Evolutionary conservation across 2,797 vertebrate genomes (phyloP), one percentile per base, ranked within the genome.

Genomic region (Gymnothorax reevesii): DNA sequence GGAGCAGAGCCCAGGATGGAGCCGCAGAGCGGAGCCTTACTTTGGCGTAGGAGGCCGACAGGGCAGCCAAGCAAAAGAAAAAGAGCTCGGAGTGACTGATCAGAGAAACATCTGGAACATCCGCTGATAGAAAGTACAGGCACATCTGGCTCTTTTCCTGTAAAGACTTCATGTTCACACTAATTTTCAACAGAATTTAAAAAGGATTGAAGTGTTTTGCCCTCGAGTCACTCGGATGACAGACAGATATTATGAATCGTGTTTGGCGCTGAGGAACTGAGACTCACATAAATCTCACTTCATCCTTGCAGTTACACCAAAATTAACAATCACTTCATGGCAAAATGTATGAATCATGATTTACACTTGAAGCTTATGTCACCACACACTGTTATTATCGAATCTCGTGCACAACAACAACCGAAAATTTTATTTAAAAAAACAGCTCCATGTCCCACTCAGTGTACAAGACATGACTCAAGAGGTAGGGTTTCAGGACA

Each of bases 51-150:
- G 59, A 73, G 79, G 83, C 7, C 60, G 49, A 88, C 10, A n/a
- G 25, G 66, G 57, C 82, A 84, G 91, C 91, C 91, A 92, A 92
- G 89, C 79, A 73, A 89, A 89, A 88, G 87, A 84, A 90, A 91
- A 90, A 83, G 87, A 90, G 88, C 59, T 52, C 69, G 9, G 60
- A 87, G 57, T 64, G n/a, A 57, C 57, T 64, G 80, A 85, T 69
- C 83, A 89, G 42, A 82, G 75, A 88, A 86, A 79, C 85, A 89
- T 88, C 88, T 79, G 89, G 87, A 89, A 89, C 82, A 83, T 88
- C 87, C 89, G 90, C 90, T 90, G 89, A 92, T 92, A 91, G 90
- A 42, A 42, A 42, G 33, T 42, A 92, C 89, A 87, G 86, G 88
- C 79, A 13, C 86, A 85, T 83, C 33, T 42, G 33, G 33, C 33